Base-by-base conservation (phyloP, 2,888 invertebrate species). In the Epicampocera succincta region DNA sequence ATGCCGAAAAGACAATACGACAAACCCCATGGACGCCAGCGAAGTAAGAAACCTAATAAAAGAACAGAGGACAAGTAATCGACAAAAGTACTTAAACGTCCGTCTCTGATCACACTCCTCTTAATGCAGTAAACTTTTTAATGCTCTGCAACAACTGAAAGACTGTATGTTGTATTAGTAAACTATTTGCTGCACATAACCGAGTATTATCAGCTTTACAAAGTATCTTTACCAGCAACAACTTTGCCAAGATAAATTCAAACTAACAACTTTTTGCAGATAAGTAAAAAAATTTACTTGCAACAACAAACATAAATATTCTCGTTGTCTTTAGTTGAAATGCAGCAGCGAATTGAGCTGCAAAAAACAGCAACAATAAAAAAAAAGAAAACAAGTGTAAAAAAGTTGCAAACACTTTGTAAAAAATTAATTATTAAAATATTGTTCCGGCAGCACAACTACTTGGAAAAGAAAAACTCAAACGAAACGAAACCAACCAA, bases 341-440 rank as follows among this genome's bases (percentile, higher is more conserved):
- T 73, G 42, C 73, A 63, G 63, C 54, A 33, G 15, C 29, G 25
- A 25, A 38, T 63, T 61, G 25, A 33, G 15, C n/a, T n/a, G 12
- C n/a, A 11, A 63, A 2, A 25, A 33, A 33, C n/a, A 33, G 6
- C 5, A 8, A 33, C 5, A 54, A n/a, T n/a, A n/a, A n/a, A n/a
- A n/a, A n/a, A n/a, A n/a, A n/a, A n/a, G n/a, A n/a, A n/a, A n/a
- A 56, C 48, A 46, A 65, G 4, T 19, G 40, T 48, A 56, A 40
- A 48, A 74, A 63, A 65, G 56, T 69, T 69, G 54, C 61, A 66
- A 80, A 73, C 63, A 81, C 63, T 81, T 81, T 81, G 76, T 50
- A 40, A 19, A 72, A 71, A 81, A 81, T 81, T 81, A 81, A 81
- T 81, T 81, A 81, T 81, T 81, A 77, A 73, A 73, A 68, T 63